phyloP scores from a whole-genome alignment of 1,140 invertebrate species.

The Eriosoma lanigerum region DNA sequence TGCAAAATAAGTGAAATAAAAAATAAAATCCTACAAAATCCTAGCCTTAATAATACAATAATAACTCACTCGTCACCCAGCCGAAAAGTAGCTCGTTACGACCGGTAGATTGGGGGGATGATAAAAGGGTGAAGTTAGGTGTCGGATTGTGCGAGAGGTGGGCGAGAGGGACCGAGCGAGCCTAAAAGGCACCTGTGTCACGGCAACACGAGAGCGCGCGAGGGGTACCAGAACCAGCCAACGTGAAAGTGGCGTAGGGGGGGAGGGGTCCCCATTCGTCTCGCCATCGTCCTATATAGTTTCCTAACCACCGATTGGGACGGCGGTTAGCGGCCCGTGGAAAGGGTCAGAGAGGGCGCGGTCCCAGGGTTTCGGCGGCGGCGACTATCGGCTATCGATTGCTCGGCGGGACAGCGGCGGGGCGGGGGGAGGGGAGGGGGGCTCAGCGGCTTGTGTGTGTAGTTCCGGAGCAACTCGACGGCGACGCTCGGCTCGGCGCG shows the following conservation, averaged over 20 bases:
- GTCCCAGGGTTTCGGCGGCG: constrained; percentile 43
- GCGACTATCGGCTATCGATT: constrained; percentile 48
- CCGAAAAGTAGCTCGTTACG: constrained; percentile 24
- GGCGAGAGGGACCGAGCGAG: not conserved
- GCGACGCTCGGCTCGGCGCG: constrained; percentile 36
- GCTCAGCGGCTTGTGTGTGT: not conserved
- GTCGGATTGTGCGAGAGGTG: too few relatives aligned
- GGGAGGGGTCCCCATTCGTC: too few relatives aligned
- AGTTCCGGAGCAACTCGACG: constrained; percentile 51
- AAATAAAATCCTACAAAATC: too few relatives aligned
- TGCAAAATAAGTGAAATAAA: too few relatives aligned
- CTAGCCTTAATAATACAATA: too few relatives aligned
- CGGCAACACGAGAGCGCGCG: not conserved
- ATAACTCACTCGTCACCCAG: not conserved
- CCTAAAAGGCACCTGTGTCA: constrained; percentile 41
- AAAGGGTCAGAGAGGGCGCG: constrained; percentile 43
- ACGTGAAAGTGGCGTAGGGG: not conserved
- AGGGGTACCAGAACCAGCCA: too few relatives aligned
- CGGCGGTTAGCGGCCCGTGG: not conserved
- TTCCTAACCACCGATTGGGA: not conserved
- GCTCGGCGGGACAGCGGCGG: constrained; percentile 10
- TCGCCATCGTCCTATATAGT: not conserved
- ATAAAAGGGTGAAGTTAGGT: too few relatives aligned
- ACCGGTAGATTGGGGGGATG: not conserved
- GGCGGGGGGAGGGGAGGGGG: too few relatives aligned